These are phyloP conservation scores for Aegotheles bennettii DNA, from an alignment of 2,113 vertebrate genomes.

Conservation along the genomic window DNA sequence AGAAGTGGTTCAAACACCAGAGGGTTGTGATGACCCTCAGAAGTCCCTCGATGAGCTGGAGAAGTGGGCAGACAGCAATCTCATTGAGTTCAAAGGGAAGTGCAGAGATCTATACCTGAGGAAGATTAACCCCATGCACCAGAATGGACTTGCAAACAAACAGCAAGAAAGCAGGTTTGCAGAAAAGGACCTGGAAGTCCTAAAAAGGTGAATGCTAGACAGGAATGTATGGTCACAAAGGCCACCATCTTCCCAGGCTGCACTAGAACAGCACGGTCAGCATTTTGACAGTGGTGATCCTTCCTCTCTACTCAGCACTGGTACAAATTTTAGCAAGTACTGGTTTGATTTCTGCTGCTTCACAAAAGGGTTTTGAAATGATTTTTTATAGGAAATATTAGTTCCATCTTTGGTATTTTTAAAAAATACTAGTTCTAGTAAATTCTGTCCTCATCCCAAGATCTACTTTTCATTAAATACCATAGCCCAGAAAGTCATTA, in stretches of 20 bases:
- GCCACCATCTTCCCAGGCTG: background rate
- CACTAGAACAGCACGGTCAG: background rate
- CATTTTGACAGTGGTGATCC: background rate
- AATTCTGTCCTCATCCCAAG: background rate
- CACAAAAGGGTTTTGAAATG: background rate
- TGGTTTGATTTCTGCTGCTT: background rate
- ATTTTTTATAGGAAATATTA: background rate
- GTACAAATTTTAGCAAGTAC: background rate
- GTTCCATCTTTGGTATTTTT: background rate
- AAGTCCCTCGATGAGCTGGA: background rate
- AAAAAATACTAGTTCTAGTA: background rate
- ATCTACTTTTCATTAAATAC: background rate
- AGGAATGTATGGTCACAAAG: background rate
- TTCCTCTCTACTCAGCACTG: background rate
- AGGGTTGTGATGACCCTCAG: background rate
- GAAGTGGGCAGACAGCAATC: no score
- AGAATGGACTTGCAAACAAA: background rate
- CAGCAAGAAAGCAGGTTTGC: background rate
- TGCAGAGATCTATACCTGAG: no score
- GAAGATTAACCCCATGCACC: accelerated
- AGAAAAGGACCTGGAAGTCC: background rate
- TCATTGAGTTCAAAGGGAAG: background rate
- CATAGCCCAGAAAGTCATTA: background rate
- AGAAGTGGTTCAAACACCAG: background rate
- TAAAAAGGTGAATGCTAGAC: background rate